A percentile compares a stretch with the other conserved stretches of the same genome.
phyloP scores from a whole-genome alignment of 2,888 invertebrate species.

The Lomographa bimaculata region DNA sequence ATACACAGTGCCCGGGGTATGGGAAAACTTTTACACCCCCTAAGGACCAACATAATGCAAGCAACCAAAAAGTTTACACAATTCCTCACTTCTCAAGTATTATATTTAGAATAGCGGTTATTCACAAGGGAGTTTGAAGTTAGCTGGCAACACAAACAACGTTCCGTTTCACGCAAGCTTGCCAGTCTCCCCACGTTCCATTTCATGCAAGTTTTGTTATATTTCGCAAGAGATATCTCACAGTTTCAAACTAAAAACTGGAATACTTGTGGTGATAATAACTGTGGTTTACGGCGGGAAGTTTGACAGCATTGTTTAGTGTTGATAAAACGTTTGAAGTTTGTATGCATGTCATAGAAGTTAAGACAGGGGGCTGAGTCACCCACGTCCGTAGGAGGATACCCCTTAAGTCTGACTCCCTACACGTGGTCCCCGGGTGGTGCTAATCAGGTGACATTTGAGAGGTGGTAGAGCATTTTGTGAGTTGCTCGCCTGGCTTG shows the following conservation, averaged over 20 bases:
- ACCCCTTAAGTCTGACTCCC: too few relatives aligned
- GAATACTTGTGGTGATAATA: conserved; percentile 8
- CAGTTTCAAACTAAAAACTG: conserved; percentile 13
- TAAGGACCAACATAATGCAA: conserved; percentile 8
- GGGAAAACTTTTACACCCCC: conserved; percentile 9
- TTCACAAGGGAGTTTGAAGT: conserved; percentile 11
- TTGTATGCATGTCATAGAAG: too few relatives aligned
- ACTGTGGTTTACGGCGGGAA: too few relatives aligned
- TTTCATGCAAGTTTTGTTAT: conserved; percentile 8
- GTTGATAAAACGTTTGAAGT: conserved; percentile 16
- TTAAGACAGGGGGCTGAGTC: too few relatives aligned
- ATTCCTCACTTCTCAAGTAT: conserved; percentile 8
- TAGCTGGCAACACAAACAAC: conserved; percentile 7
- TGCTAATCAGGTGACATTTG: too few relatives aligned
- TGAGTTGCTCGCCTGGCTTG: too few relatives aligned
- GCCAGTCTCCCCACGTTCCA: conserved; percentile 3
- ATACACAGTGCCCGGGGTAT: too few relatives aligned
- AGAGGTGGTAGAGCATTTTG: too few relatives aligned
- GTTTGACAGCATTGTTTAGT: conserved; percentile 11
- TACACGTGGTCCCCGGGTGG: too few relatives aligned
- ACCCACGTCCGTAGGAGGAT: too few relatives aligned
- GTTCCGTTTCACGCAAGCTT: conserved; percentile 9
- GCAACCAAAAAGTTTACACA: conserved; percentile 14
- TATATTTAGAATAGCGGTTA: neutral
- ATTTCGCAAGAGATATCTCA: conserved; percentile 7